These are phyloP conservation scores for Aplochiton taeniatus DNA, from an alignment of 2,797 vertebrate species.

Conservation along the genomic window DNA sequence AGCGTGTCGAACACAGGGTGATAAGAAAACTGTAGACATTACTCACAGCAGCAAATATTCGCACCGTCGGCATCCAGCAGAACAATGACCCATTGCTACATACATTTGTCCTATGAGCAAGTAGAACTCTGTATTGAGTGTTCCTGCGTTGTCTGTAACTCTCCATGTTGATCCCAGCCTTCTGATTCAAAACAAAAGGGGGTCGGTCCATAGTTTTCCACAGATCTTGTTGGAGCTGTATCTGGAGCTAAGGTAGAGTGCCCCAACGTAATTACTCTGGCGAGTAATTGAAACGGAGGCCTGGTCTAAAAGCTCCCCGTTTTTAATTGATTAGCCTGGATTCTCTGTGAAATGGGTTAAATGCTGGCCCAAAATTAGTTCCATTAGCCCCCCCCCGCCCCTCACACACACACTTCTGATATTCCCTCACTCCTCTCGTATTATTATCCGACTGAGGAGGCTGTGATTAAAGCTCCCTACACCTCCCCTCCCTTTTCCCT, in stretches of 20 bases:
- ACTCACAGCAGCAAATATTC: no score
- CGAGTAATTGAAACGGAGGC: slow-evolving; percentile 64
- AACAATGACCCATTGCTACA: no score
- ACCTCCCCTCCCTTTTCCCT: slow-evolving; percentile 21
- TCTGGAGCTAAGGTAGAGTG: slow-evolving; percentile 48
- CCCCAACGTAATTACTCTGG: slow-evolving; percentile 64
- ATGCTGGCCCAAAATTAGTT: slow-evolving; percentile 70
- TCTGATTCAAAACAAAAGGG: no score
- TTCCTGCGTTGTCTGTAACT: no score
- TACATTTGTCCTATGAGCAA: no score
- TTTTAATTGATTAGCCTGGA: slow-evolving; percentile 74
- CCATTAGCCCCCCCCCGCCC: slow-evolving; percentile 69
- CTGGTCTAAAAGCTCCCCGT: slow-evolving; percentile 47
- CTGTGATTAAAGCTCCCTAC: slow-evolving; percentile 64
- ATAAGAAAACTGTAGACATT: no score
- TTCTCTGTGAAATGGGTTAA: slow-evolving; percentile 71
- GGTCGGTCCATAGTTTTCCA: no score
- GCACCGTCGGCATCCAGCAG: no score
- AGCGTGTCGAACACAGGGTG: no score
- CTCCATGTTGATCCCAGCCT: no score
- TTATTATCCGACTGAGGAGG: slow-evolving; percentile 70
- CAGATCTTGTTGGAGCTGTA: no score
- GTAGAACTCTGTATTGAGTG: no score
- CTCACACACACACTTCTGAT: slow-evolving; percentile 58
- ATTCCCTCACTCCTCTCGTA: neutral